Percentiles rank a stretch among this genome's conserved stretches.
Conservation (phyloP, 2,888 invertebrate genomes). For the Macrosiphum euphorbiae region DNA sequence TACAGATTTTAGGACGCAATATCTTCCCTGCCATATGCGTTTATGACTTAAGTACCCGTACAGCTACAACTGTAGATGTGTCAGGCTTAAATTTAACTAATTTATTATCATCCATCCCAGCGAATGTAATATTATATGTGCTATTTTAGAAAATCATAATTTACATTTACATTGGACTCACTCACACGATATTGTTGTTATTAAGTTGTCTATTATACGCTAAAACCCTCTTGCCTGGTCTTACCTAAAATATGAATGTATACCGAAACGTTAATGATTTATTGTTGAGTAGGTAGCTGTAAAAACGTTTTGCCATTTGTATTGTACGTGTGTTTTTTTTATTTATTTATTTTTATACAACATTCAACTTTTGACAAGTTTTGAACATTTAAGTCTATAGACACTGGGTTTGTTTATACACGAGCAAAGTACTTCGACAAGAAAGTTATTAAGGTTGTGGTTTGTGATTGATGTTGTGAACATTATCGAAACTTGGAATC, state of each 20-base stretch:
- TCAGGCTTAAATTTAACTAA: neutral
- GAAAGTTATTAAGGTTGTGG: conserved; percentile 32
- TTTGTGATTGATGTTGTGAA: conserved; percentile 36
- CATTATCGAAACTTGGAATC: conserved; percentile 23
- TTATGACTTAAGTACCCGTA: neutral
- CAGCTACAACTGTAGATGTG: neutral
- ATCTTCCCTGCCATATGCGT: neutral
- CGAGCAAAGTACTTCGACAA: neutral
- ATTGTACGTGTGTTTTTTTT: neutral
- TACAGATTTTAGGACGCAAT: neutral
- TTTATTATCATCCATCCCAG: neutral
- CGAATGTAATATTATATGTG: neutral
- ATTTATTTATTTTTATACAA: neutral
- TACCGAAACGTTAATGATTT: neutral
- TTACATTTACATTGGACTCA: neutral
- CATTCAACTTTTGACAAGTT: conserved; percentile 2
- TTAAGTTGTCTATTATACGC: neutral
- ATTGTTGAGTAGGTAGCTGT: neutral
- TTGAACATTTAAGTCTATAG: conserved; percentile 28
- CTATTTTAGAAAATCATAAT: neutral
- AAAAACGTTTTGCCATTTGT: neutral
- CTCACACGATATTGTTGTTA: neutral
- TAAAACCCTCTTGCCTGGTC: neutral
- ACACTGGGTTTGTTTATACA: conserved; percentile 12
- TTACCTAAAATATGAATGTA: neutral